Conservation (phyloP, 2,888 invertebrate genomes). For the Schrankia costaestrigalis region DNA sequence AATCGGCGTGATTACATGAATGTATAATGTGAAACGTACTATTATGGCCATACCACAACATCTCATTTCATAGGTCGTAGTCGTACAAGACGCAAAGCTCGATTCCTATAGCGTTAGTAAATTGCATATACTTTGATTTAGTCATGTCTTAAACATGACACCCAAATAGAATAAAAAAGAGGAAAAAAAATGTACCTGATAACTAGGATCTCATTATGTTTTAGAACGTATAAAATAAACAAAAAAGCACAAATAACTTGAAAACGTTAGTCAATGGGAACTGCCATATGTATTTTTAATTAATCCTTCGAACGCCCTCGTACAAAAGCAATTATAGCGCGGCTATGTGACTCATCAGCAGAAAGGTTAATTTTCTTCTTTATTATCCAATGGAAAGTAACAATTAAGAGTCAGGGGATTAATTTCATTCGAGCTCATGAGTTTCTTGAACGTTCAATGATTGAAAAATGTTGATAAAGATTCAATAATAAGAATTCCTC, state of each 20-base stretch:
- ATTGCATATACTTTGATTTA: too few species aligned
- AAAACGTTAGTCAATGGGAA: slow-evolving; percentile 32
- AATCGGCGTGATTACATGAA: too few species aligned
- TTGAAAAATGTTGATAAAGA: slow-evolving; percentile 5
- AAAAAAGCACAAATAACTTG: slow-evolving; percentile 27
- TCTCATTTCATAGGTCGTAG: too few species aligned
- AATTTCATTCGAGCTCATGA: slow-evolving; percentile 8
- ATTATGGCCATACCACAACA: too few species aligned
- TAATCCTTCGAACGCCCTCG: slow-evolving; percentile 37
- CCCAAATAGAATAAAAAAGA: too few species aligned
- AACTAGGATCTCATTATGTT: slow-evolving; percentile 2
- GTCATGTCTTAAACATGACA: too few species aligned
- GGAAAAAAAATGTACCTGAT: too few species aligned
- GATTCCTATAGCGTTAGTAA: too few species aligned
- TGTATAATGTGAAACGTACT: too few species aligned
- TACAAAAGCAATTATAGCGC: slow-evolving; percentile 36
- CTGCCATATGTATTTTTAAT: slow-evolving; percentile 39
- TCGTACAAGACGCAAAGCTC: too few species aligned
- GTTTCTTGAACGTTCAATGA: slow-evolving; percentile 1
- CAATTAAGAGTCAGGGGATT: slow-evolving; percentile 20
- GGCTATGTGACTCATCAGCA: slow-evolving; percentile 31
- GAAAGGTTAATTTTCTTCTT: slow-evolving; percentile 36
- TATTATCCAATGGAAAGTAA: slow-evolving; percentile 25
- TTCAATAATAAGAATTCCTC: background rate
- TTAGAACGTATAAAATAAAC: slow-evolving; percentile 25